Base-by-base conservation (phyloP, 2,797 vertebrate genomes). In the Anniella stebbinsi region DNA sequence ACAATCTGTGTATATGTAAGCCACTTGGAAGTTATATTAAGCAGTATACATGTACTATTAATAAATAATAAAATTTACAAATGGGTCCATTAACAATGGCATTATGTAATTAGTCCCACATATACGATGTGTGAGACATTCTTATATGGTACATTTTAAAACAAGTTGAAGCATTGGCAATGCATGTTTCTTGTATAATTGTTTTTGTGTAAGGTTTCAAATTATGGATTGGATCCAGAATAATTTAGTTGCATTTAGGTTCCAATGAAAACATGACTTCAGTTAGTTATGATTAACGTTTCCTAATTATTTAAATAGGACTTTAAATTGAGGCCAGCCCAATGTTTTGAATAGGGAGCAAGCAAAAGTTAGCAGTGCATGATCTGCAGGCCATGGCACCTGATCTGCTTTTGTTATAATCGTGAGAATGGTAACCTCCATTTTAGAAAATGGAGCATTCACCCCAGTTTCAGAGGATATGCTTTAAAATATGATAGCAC, bases 121-220 rank as follows among this genome's bases (percentile, higher is more conserved):
- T 67, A 84, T 18, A 33, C 4, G 69, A 67, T 11, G 4, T 54
- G 38, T 70, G 63, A 80, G 63, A 70, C 41, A 45, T 67, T 70
- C 15, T 36, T 80, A 15, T 30, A 48, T 30, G 51, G 45, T 57
- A 13, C 13, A 41, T 81, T 57, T 88, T 72, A 72, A 15, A 41
- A 72, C 25, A 81, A 57, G 33, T 33, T 70, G 48, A 36, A 45
- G 66, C 5, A 25, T 36, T 45, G 33, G 72, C 23, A 70, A 67
- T 72, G 9, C 4, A 70, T 51, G 11, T 80, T 48, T 28, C 36
- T 6, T 33, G 28, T 60, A 23, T 41, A 28, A 25, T 15, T 70
- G 69, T 38, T 63, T 86, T 63, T 80, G 38, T 48, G 85, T 78
- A 86, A 66, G 17, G 54, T 94, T 88, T 87, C 57, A 80, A 87